Percentiles rank a stretch among this genome's conserved stretches.
phyloP scores from a whole-genome alignment of 2,113 vertebrate genomes.

The Piprites chloris region DNA sequence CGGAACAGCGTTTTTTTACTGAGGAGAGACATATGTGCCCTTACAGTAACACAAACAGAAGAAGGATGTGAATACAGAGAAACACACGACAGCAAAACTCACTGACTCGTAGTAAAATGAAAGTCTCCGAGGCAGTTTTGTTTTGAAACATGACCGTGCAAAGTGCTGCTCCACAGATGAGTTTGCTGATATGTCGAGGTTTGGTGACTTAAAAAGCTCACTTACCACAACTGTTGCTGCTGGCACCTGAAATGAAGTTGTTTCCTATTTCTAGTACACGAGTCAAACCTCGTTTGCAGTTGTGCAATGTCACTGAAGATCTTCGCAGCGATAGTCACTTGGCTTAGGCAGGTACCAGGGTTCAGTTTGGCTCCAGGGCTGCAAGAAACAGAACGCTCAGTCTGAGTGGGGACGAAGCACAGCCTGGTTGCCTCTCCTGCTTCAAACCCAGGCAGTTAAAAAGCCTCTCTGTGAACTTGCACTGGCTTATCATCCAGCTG shows the following conservation, averaged over 20 bases:
- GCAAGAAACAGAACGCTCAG: neutral
- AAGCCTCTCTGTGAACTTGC: neutral
- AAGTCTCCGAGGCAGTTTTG: neutral
- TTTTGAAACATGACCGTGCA: neutral
- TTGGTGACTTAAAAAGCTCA: neutral
- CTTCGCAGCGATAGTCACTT: neutral
- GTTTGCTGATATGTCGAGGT: neutral
- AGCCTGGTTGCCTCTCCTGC: neutral
- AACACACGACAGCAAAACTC: neutral
- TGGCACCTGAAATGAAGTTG: neutral
- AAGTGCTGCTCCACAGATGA: neutral
- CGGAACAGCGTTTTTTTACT: neutral
- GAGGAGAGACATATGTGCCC: neutral
- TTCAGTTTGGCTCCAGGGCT: neutral
- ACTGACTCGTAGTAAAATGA: neutral
- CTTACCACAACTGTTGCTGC: neutral
- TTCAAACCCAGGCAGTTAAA: neutral
- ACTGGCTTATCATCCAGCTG: neutral
- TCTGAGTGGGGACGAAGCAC: neutral
- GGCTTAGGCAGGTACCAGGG: neutral
- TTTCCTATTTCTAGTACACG: neutral
- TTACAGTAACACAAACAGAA: neutral
- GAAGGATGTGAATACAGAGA: neutral
- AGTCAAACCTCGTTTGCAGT: neutral
- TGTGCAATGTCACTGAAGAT: constrained; percentile 11